A percentile compares a stretch with the other conserved stretches of the same genome.
These are phyloP conservation scores for Acrobasis consociella DNA, from an alignment of 2,888 invertebrate species.

Conservation along the genomic window DNA sequence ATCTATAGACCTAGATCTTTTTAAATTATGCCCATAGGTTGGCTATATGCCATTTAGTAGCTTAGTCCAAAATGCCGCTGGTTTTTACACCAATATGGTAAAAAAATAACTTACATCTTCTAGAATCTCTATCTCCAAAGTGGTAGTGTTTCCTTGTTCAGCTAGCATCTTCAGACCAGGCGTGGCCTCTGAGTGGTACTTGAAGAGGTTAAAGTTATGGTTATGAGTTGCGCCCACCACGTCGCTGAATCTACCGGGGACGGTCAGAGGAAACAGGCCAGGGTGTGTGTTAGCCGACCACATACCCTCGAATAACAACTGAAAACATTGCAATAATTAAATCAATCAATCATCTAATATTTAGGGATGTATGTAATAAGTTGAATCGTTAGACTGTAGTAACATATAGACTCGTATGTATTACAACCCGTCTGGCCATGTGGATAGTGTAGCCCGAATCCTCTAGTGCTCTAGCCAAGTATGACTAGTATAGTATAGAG, in stretches of 20 bases:
- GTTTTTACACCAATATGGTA: neutral
- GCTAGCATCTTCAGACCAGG: conserved; percentile 66
- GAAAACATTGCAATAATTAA: neutral
- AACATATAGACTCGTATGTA: too few relatives aligned
- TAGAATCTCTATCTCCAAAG: conserved; percentile 67
- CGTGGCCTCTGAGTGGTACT: conserved; percentile 58
- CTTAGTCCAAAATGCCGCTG: too few relatives aligned
- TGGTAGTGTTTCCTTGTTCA: conserved; percentile 73
- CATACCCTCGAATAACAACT: conserved; percentile 62
- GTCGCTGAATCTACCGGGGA: conserved; percentile 64
- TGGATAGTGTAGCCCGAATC: too few relatives aligned
- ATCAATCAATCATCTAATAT: too few relatives aligned
- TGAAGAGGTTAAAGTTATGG: conserved; percentile 59
- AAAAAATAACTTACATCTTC: conserved; percentile 44
- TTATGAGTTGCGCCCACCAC: conserved; percentile 73
- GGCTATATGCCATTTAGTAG: too few relatives aligned
- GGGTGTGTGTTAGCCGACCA: conserved; percentile 73
- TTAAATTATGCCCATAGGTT: too few relatives aligned
- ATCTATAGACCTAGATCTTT: too few relatives aligned
- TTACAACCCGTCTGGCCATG: too few relatives aligned
- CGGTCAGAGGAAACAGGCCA: conserved; percentile 53
- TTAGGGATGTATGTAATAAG: too few relatives aligned
- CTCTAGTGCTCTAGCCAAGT: too few relatives aligned
- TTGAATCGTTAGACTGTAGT: too few relatives aligned
- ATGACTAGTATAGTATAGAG: too few relatives aligned